Base-by-base conservation (phyloP, 2,113 vertebrate species). In the Tichodroma muraria region DNA sequence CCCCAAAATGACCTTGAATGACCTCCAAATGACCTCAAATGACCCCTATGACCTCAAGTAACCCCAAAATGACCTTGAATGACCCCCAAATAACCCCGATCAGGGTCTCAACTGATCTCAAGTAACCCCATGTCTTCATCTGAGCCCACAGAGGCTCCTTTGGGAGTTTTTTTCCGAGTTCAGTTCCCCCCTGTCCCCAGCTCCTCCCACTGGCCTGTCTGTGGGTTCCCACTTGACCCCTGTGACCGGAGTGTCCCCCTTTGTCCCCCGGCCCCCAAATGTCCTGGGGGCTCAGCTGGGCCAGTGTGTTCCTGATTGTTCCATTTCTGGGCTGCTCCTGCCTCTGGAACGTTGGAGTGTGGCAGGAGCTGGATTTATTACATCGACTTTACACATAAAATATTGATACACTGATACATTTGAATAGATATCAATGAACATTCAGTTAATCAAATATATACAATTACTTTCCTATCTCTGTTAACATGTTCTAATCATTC, bases 181-280 rank as follows among this genome's bases (percentile, higher is more conserved):
- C 6, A 45, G 44, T 22, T 1, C 6, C 13, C 37, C 28, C 42
- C 30, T 3, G 49, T 1, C 44, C 60, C 53, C 68, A 23, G 22
- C 0, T 2, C 0, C 38, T n/a, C n/a, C 44, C 60, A 8, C 68
- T 4, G 68, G 3, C 3, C 11, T 6, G 1, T 12, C 1, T 42
- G 35, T 4, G 85, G 17, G 6, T 3, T 42, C 50, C 66, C 49
- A 13, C 19, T 4, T 2, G 13, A 3, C 33, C 28, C 23, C 23
- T 1, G 16, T 2, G 12, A 5, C 37, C 19, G 7, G 2, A 16
- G 40, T 16, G 56, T 33, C 63, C 37, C 66, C 68, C 9, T 33
- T 3, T 24, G 45, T 30, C 54, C 65, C 79, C n/a, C n/a, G n/a
- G n/a, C n/a, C n/a, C n/a, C n/a, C 65, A 38, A 0, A 27, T 3